Conservation (phyloP, 1,140 invertebrate genomes). For the Drosophila virilis region DNA sequence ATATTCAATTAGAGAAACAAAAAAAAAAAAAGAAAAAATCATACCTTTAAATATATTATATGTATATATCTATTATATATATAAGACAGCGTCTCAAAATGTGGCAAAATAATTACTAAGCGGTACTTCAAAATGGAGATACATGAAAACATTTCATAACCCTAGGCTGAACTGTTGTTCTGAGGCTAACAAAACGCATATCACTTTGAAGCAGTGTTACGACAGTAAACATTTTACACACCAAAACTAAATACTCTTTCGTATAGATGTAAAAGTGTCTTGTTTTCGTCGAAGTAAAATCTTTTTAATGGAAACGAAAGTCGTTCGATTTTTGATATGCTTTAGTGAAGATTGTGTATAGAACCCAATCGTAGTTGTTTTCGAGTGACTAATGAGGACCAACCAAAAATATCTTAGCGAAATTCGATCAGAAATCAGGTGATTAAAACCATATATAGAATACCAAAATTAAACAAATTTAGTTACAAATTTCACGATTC, state of each 20-base stretch:
- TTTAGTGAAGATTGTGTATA: conserved; percentile 27
- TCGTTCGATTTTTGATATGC: conserved; percentile 18
- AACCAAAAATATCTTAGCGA: conserved; percentile 64
- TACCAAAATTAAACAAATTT: conserved; percentile 6
- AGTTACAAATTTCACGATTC: neutral
- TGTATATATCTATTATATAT: conserved; percentile 75
- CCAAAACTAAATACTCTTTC: conserved; percentile 20
- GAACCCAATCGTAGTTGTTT: conserved; percentile 45
- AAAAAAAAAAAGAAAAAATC: conserved; percentile 5
- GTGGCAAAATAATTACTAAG: conserved; percentile 71
- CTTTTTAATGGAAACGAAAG: conserved; percentile 8
- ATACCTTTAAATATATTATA: conserved; percentile 62
- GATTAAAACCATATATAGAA: conserved; percentile 20
- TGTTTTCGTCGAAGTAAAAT: conserved; percentile 31
- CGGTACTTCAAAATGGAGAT: conserved; percentile 41
- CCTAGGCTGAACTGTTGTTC: conserved; percentile 66
- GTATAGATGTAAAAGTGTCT: conserved; percentile 36
- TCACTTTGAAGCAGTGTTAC: conserved; percentile 68
- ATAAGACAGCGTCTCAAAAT: conserved; percentile 65
- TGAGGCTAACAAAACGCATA: conserved; percentile 74
- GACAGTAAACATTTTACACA: conserved; percentile 40
- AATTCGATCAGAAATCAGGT: conserved; percentile 67
- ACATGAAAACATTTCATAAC: conserved; percentile 63
- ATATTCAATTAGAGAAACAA: conserved; percentile 76
- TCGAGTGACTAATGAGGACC: conserved; percentile 72